Evolutionary conservation across 1,140 invertebrate genomes (phyloP).

Genomic region (Drosophila eugracilis): DNA sequence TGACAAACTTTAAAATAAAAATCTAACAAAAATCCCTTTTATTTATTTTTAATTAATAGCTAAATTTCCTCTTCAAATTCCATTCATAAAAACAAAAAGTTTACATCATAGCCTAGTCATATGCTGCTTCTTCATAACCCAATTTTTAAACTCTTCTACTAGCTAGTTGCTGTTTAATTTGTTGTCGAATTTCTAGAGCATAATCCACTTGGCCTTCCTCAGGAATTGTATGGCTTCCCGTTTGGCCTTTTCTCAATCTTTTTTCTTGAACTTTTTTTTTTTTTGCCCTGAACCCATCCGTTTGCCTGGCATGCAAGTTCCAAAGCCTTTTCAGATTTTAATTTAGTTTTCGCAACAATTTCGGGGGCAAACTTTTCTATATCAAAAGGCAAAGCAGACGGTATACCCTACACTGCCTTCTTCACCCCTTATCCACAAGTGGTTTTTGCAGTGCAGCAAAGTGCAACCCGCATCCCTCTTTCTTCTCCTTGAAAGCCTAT

Average conservation of each 20-base stretch:
- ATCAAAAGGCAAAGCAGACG: conserved; percentile 36
- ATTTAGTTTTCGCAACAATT: conserved; percentile 79
- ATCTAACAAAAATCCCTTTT: too few species aligned
- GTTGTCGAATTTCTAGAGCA: conserved; percentile 34
- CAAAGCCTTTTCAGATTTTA: conserved; percentile 75
- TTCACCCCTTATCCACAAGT: conserved; percentile 26
- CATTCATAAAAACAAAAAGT: background rate
- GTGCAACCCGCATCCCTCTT: conserved; percentile 44
- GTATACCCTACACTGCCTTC: too few species aligned
- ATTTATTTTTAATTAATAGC: too few species aligned
- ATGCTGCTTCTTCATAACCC: too few species aligned
- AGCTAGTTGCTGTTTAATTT: conserved; percentile 2
- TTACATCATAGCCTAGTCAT: background rate
- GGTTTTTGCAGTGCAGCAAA: conserved; percentile 44
- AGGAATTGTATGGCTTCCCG: conserved; percentile 29
- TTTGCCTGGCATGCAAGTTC: background rate
- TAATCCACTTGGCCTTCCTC: conserved; percentile 46
- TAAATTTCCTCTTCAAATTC: background rate
- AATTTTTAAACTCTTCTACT: background rate
- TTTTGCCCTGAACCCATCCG: background rate
- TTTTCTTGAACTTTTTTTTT: too few species aligned
- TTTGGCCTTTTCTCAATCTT: conserved; percentile 24
- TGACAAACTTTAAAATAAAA: too few species aligned
- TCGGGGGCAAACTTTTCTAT: conserved; percentile 71
- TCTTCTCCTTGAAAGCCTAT: conserved; percentile 12